These are phyloP conservation scores for Smutsia gigantea DNA, from an alignment of 2,797 vertebrate genomes.

Conservation along the genomic window DNA sequence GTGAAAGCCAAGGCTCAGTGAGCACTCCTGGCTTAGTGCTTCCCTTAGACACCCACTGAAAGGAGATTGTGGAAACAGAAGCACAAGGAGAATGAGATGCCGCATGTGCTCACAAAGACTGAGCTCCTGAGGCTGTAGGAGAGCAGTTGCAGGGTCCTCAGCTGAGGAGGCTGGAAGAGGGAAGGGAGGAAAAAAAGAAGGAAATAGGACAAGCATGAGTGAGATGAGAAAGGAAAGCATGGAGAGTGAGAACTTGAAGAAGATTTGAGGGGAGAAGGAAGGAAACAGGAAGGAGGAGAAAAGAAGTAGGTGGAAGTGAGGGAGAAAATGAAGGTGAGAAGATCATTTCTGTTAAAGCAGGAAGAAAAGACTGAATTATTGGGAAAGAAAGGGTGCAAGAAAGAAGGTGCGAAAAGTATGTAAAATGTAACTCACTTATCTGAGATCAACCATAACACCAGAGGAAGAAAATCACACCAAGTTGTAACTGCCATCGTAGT, in stretches of 20 bases:
- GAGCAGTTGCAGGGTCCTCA: background rate
- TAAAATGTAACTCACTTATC: conserved; percentile 85
- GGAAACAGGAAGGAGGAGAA: conserved; percentile 15
- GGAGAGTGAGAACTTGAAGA: conserved; percentile 74
- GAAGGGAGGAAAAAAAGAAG: conserved; percentile 59
- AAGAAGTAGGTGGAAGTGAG: conserved; percentile 41
- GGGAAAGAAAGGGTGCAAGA: conserved; percentile 52
- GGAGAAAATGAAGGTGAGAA: conserved; percentile 45
- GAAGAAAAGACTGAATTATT: background rate
- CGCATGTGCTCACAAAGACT: background rate
- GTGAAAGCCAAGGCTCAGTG: background rate
- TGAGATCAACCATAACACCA: conserved; percentile 85
- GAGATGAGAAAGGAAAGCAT: conserved; percentile 55
- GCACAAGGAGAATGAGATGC: background rate
- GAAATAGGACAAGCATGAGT: conserved; percentile 66
- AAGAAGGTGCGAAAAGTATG: conserved; percentile 81
- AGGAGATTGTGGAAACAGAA: background rate
- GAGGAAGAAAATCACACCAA: conserved; percentile 82
- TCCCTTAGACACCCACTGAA: fast-evolving
- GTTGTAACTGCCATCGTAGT: conserved; percentile 87
- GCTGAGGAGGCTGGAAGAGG: background rate
- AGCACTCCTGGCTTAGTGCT: background rate
- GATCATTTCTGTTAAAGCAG: background rate
- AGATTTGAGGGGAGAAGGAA: background rate
- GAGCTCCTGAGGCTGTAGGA: background rate